Evolutionary conservation across 2,888 invertebrate genomes (phyloP).

Genomic region (Lasiommata megera): DNA sequence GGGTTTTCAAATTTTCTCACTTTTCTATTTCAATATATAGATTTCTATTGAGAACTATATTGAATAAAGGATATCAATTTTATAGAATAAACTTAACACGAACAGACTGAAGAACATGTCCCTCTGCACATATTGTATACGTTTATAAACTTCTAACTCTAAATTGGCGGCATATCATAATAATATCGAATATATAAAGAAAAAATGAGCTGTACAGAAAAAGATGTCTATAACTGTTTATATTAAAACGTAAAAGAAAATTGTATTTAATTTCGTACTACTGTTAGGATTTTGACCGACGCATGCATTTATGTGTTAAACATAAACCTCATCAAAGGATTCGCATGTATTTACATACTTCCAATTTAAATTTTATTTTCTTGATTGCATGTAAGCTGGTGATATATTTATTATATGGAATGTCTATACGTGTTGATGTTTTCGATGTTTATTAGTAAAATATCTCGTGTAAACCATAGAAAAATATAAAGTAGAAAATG

Average conservation of each 20-base stretch:
- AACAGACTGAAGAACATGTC: slow-evolving; percentile 56
- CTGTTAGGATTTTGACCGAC: not conserved
- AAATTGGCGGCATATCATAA: slow-evolving; percentile 34
- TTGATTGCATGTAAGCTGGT: not conserved
- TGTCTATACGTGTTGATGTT: slow-evolving; percentile 9
- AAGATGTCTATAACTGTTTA: not conserved
- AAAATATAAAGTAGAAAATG: not conserved
- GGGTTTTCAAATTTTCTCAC: slow-evolving; percentile 65
- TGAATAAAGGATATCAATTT: slow-evolving; percentile 25
- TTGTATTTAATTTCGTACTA: not conserved
- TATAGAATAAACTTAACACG: slow-evolving; percentile 21
- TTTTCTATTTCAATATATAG: slow-evolving; percentile 66
- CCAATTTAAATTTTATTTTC: slow-evolving; percentile 15
- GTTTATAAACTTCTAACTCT: slow-evolving; percentile 42
- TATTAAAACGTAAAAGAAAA: not conserved
- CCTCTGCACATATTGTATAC: slow-evolving; percentile 50
- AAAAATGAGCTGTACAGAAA: not conserved
- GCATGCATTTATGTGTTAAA: not conserved
- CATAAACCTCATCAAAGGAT: slow-evolving; percentile 45
- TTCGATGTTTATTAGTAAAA: slow-evolving; percentile 13
- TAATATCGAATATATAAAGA: not conserved
- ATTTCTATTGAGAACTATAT: slow-evolving; percentile 43
- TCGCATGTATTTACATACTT: slow-evolving; percentile 28
- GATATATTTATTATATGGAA: not conserved
- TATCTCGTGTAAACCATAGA: not conserved